Evolutionary conservation across 2,797 vertebrate genomes (phyloP).

Genomic region (Brotula barbata): DNA sequence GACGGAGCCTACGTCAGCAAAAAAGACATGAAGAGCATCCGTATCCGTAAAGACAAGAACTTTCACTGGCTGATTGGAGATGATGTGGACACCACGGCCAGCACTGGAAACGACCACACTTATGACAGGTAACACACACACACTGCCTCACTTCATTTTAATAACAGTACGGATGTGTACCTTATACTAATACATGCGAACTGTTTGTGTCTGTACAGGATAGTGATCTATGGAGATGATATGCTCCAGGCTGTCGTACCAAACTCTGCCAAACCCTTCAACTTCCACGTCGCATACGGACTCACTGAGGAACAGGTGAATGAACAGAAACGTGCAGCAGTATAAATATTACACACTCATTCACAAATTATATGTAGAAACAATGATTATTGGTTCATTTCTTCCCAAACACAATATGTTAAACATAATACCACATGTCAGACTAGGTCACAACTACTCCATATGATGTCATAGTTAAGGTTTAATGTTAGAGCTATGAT

Average conservation of each 20-base stretch:
- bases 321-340: slow-evolving; percentile 61
- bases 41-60: slow-evolving; percentile 63
- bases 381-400: too few relatives aligned
- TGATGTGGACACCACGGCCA: slow-evolving; percentile 70
- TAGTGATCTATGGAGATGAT: slow-evolving; percentile 72
- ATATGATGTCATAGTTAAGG: too few relatives aligned
- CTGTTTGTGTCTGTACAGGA: slow-evolving; percentile 58
- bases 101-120: slow-evolving; percentile 63
- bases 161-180: slow-evolving; percentile 71
- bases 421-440: neutral
- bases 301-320: slow-evolving; percentile 65
- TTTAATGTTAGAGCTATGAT: slow-evolving; percentile 62
- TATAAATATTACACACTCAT: neutral
- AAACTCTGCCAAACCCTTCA: slow-evolving; percentile 77
- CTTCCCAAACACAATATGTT: too few relatives aligned
- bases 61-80: slow-evolving; percentile 81
- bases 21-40: slow-evolving; percentile 69
- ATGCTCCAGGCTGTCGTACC: slow-evolving; percentile 64
- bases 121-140: slow-evolving; percentile 76
- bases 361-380: neutral
- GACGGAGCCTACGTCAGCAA: too few relatives aligned
- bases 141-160: neutral
- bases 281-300: slow-evolving; percentile 71
- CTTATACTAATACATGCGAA: slow-evolving; percentile 74
- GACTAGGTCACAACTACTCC: neutral